Evolutionary conservation across 2,113 vertebrate genomes (phyloP).

Genomic region (Acanthochromis polyacanthus): DNA sequence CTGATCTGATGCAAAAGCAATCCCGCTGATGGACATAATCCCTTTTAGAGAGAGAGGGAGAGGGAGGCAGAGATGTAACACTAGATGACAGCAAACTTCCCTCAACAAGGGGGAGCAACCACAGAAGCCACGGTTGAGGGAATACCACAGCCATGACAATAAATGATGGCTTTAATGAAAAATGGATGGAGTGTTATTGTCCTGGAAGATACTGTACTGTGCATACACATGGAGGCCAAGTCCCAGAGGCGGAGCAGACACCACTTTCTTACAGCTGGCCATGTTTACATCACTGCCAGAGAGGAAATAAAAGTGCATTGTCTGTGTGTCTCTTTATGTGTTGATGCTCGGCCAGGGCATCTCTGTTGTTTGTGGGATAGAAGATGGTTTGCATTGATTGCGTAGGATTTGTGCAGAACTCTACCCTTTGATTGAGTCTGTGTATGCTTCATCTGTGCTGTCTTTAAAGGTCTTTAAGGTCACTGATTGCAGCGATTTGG

Average conservation of each 20-base stretch:
- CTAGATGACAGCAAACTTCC: slow-evolving; percentile 59
- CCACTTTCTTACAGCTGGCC: background rate
- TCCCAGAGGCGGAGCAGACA: background rate
- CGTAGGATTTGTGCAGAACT: background rate
- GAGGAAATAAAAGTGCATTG: background rate
- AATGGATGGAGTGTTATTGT: slow-evolving; percentile 43
- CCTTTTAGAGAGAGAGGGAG: slow-evolving; percentile 44
- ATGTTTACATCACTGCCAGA: slow-evolving; percentile 4
- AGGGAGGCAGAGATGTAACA: slow-evolving; percentile 43
- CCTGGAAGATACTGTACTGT: slow-evolving; percentile 12
- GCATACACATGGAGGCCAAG: slow-evolving; percentile 5
- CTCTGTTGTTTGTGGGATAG: background rate
- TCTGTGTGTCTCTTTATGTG: slow-evolving; percentile 1
- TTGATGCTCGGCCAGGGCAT: background rate
- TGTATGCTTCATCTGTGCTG: background rate
- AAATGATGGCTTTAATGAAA: slow-evolving; percentile 61
- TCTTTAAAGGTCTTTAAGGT: background rate
- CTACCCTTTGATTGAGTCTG: background rate
- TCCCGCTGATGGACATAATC: slow-evolving; percentile 72
- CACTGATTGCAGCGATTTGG: background rate
- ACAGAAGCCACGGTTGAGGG: slow-evolving; percentile 39
- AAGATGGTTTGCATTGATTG: background rate
- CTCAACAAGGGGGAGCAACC: slow-evolving; percentile 29
- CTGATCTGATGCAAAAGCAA: slow-evolving; percentile 73
- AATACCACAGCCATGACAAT: slow-evolving; percentile 32